These are phyloP conservation scores for Drosophila kanapiae DNA, from an alignment of 1,140 invertebrate genomes.

Conservation along the genomic window DNA sequence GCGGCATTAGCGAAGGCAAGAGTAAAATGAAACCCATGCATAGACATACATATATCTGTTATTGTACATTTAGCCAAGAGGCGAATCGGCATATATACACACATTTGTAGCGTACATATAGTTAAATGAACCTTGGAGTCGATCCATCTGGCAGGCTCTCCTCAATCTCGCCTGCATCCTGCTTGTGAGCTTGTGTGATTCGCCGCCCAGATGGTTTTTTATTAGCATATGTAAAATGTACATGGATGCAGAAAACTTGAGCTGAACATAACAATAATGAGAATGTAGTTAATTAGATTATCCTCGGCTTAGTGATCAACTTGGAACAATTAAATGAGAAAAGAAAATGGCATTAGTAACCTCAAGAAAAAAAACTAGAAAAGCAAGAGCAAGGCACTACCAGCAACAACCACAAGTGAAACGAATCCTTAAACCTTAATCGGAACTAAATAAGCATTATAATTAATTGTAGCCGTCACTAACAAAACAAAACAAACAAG, in stretches of 20 bases:
- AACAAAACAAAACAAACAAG: constrained; percentile 9
- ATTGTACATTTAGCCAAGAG: constrained; percentile 70
- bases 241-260: constrained; percentile 66
- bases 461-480: constrained; percentile 40
- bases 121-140: constrained; percentile 53
- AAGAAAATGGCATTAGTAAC: neutral
- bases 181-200: no score
- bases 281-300: constrained; percentile 71
- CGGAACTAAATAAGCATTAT: constrained; percentile 28
- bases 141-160: no score
- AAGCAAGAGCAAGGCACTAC: constrained; percentile 48
- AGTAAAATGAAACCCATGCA: constrained; percentile 14
- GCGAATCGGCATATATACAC: constrained; percentile 45
- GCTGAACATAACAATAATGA: constrained; percentile 82
- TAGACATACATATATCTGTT: constrained; percentile 54
- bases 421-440: constrained; percentile 40
- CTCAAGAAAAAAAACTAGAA: constrained; percentile 21
- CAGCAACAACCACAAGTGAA: constrained; percentile 48
- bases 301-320: constrained; percentile 52
- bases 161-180: no score
- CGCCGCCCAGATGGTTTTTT: constrained; percentile 47
- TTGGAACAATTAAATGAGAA: constrained; percentile 6
- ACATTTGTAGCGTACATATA: constrained; percentile 45
- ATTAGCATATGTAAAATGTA: constrained; percentile 55
- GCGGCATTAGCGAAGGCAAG: constrained; percentile 11